Evolutionary conservation across 2,113 vertebrate genomes (phyloP), one percentile per base, ranked within the genome.

Genomic region (Campylorhamphus procurvoides): DNA sequence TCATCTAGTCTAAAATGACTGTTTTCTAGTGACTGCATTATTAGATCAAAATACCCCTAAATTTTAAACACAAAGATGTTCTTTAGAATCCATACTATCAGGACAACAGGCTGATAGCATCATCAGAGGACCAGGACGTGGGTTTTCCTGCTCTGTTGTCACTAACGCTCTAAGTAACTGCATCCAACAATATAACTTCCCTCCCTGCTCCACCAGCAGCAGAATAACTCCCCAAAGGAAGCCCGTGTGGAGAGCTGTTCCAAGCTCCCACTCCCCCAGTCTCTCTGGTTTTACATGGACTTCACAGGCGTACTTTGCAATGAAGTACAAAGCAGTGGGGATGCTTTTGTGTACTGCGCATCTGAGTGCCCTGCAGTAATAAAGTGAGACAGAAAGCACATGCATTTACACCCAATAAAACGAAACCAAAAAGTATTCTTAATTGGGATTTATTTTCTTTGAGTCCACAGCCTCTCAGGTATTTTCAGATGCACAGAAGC

Each of bases 121-220:
- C 18, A 23, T 35, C 39, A 25, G 19, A 47, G 23, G 6, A 14
- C 24, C 39, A 39, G 33, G 7, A 2, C 23, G 3, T 2, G n/a
- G 19, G 33, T 52, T 72, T 72, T 63, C 63, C 42, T 44, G 25
- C 33, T 44, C 11, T 47, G 56, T 29, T 37, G 27, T 28, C 77
- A 20, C 29, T 63, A 44, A 20, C 0, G 4, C 33, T 46, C 17
- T 25, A 4, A 22, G 25, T 35, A 67, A 50, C 24, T 40, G n/a
- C 7, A 3, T 4, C 14, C 44, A 72, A 19, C 62, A 35, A 6
- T 5, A 17, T 1, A 0, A 0, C 22, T 46, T 49, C 40, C 18
- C 31, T 59, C 5, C 9, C 14, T 82, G 31, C 50, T 52, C 24
- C 49, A n/a, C 18, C 64, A 56, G 60, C 44, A 4, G 4, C 53